These are phyloP conservation scores for Lasioglossum figueresi DNA, from an alignment of 2,888 invertebrate species.

Conservation along the genomic window DNA sequence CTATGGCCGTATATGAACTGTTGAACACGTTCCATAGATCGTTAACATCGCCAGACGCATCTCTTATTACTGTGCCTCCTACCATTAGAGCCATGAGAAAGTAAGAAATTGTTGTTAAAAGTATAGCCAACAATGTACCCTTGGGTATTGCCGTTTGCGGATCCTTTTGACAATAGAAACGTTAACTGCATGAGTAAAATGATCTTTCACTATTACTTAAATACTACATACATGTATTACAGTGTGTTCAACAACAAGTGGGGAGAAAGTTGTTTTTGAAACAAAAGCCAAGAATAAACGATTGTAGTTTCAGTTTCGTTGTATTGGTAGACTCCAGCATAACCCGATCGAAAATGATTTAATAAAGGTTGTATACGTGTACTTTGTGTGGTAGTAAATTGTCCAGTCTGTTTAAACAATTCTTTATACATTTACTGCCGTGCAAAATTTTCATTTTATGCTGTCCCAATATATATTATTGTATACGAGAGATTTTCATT, in stretches of 20 bases:
- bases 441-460: too few relatives aligned
- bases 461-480: too few relatives aligned
- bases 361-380: too few relatives aligned
- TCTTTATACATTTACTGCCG: neutral
- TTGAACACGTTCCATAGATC: slow-evolving; percentile 84
- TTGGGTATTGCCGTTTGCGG: slow-evolving; percentile 95
- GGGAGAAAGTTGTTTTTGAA: neutral
- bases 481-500: neutral
- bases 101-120: slow-evolving; percentile 94
- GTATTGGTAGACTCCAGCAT: too few relatives aligned
- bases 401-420: neutral
- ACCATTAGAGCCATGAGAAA: slow-evolving; percentile 92
- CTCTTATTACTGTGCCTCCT: slow-evolving; percentile 90
- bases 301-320: neutral
- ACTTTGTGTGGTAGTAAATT: too few relatives aligned
- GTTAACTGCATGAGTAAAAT: neutral
- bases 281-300: neutral
- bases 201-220: neutral
- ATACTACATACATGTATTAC: neutral
- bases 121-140: slow-evolving; percentile 96
- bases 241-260: neutral
- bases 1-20: slow-evolving; percentile 49
- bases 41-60: slow-evolving; percentile 90
- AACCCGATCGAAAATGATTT: too few relatives aligned
- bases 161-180: slow-evolving; percentile 86